phyloP scores from a whole-genome alignment of 2,113 vertebrate genomes.

The Camelus bactrianus region DNA sequence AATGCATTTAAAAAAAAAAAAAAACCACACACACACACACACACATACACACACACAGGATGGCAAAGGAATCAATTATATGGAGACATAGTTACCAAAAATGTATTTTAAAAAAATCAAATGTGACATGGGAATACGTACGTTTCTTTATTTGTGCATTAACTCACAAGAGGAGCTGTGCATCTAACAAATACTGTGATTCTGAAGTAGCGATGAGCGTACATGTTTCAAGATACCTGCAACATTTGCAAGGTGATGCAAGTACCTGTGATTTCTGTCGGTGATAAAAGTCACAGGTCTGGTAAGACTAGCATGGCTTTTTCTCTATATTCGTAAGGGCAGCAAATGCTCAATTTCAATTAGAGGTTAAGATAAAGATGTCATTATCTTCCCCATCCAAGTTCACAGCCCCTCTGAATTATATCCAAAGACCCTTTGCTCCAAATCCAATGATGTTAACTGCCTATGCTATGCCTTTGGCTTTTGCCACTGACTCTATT shows the following conservation, averaged over 20 bases:
- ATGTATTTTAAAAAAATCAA: background rate
- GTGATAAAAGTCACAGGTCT: background rate
- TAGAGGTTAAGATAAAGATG: background rate
- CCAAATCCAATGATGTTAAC: background rate
- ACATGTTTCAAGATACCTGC: background rate
- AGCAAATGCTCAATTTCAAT: background rate
- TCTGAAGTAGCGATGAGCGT: background rate
- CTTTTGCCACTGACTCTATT: background rate
- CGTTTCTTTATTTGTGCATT: background rate
- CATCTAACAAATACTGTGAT: background rate
- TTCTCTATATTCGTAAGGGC: background rate
- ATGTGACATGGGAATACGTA: fast-evolving
- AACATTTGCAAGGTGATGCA: background rate
- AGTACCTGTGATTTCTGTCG: background rate
- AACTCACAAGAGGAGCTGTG: background rate
- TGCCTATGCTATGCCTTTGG: fast-evolving
- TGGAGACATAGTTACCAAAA: background rate
- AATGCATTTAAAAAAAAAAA: background rate
- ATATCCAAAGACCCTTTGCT: background rate
- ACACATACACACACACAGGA: no score
- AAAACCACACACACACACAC: no score
- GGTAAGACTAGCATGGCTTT: fast-evolving
- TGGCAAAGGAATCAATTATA: background rate
- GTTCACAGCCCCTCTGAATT: background rate
- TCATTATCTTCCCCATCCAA: background rate